A percentile compares a stretch with the other conserved stretches of the same genome.
Evolutionary conservation across 2,113 vertebrate species (phyloP).

Genomic region (Bos indicus): DNA sequence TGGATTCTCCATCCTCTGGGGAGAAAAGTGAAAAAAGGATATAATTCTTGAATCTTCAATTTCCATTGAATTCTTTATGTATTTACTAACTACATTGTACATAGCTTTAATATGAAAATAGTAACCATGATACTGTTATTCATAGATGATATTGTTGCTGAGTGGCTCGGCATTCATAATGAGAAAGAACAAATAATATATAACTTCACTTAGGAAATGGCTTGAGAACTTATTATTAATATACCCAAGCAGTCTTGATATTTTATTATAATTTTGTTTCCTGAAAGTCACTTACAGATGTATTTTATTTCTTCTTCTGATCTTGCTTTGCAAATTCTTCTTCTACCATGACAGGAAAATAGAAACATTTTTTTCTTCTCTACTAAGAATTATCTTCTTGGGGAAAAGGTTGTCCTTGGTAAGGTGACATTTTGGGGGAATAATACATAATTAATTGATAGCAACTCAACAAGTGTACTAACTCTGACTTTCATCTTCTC

Average conservation of each 20-base stretch:
- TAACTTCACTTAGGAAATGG: neutral
- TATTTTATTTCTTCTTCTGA: neutral
- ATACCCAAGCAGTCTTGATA: neutral
- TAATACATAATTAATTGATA: neutral
- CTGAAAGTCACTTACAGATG: neutral
- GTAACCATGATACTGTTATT: neutral
- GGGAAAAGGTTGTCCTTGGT: neutral
- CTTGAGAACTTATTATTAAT: neutral
- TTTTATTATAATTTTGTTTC: neutral
- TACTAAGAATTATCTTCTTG: neutral
- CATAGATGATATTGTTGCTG: neutral
- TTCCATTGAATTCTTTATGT: neutral
- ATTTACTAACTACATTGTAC: neutral
- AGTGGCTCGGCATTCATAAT: neutral
- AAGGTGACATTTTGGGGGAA: slow-evolving; percentile 13
- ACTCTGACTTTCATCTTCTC: slow-evolving; percentile 12
- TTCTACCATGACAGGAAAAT: neutral
- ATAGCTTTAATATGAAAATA: neutral
- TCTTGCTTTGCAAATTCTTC: slow-evolving; percentile 1
- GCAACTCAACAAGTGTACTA: neutral
- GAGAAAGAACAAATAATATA: neutral
- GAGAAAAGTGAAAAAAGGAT: neutral
- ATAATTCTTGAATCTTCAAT: neutral
- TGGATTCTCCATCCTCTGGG: neutral
- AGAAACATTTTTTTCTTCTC: neutral